Base-by-base conservation (phyloP, 2,888 invertebrate genomes). In the Micoletzkya japonica region DNA sequence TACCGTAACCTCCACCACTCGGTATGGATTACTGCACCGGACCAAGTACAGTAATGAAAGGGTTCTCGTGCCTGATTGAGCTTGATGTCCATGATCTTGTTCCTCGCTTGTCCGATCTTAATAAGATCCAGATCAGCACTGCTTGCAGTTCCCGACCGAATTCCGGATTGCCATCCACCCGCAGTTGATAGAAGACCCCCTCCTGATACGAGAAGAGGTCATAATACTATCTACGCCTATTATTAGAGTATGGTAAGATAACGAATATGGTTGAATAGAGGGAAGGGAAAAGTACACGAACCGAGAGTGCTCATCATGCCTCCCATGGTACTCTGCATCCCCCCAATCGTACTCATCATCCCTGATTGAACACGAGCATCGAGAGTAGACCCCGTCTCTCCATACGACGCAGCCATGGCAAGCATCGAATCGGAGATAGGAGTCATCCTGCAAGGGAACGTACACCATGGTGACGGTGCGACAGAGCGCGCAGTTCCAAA, bases 31-130 rank as follows among this genome's bases (percentile, higher is more conserved):
- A 10, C 1, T 4, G 37, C 37, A 17, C 24, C 34, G 14, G 24
- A 17, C 56, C 28, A 68, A 28, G 14, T 26, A 26, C 58, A 14
- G 10, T 6, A 60, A 24, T 50, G 28, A 34, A 36, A 44, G 34
- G 50, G 2, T 63, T 17, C n/a, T 28, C n/a, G 6, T 10, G 87
- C 88, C 89, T 96, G 95, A 1, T 93, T 95, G 37, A 99, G 87
- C 87, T 97, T 96, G 0, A 99, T 97, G 85, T 95, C 95, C 98
- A 99, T 99, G 2, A 99, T 89, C 2, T 96, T 95, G 87, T 97
- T 99, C 86, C 97, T 90, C 0, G 98, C 98, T 88, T 98, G 95
- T 4, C 98, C 98, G 84, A 99, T 98, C 89, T 97, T 98, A 73
- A 95, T 90, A 81, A 98, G 90, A 89, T 99, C 98, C 86, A 99